A percentile compares a stretch with the other conserved stretches of the same genome.
Evolutionary conservation across 2,113 vertebrate genomes (phyloP).

Genomic region (Turnix velox): DNA sequence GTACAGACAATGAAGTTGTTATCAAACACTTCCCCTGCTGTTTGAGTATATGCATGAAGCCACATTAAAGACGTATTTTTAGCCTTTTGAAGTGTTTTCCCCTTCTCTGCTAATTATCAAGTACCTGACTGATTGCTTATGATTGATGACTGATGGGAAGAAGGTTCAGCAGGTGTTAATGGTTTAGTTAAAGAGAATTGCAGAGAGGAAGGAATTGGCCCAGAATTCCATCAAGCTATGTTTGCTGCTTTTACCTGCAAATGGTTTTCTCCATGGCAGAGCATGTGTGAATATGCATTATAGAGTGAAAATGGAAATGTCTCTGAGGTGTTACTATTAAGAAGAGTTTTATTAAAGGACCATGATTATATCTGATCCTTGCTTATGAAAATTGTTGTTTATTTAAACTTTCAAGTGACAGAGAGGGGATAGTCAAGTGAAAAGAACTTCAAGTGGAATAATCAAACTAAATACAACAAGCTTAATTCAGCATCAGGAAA

Average conservation of each 20-base stretch:
- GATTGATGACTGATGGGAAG: conserved; percentile 58
- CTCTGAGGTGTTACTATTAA: not conserved
- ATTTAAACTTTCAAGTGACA: not conserved
- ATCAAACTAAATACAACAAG: not conserved
- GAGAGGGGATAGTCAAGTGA: not conserved
- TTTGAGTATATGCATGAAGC: conserved; percentile 44
- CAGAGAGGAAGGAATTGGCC: not conserved
- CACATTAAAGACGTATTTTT: conserved; percentile 54
- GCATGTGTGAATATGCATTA: not conserved
- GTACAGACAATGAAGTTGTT: not conserved
- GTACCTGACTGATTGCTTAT: conserved; percentile 68
- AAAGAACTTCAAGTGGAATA: not conserved
- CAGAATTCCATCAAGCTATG: not conserved
- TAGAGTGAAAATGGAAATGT: not conserved
- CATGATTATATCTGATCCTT: conserved; percentile 7
- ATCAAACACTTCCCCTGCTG: conserved; percentile 6
- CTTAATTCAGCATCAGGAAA: not conserved
- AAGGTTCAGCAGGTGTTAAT: conserved; percentile 57
- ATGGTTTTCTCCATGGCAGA: not conserved
- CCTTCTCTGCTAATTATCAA: conserved; percentile 70
- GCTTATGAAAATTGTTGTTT: not conserved
- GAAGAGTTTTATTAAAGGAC: not conserved
- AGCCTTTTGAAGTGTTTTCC: conserved; percentile 66
- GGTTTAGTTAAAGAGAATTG: conserved; percentile 20
- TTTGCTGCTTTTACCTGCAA: not conserved